Conservation (phyloP, 2,888 invertebrate species). For the Elegia similella region DNA sequence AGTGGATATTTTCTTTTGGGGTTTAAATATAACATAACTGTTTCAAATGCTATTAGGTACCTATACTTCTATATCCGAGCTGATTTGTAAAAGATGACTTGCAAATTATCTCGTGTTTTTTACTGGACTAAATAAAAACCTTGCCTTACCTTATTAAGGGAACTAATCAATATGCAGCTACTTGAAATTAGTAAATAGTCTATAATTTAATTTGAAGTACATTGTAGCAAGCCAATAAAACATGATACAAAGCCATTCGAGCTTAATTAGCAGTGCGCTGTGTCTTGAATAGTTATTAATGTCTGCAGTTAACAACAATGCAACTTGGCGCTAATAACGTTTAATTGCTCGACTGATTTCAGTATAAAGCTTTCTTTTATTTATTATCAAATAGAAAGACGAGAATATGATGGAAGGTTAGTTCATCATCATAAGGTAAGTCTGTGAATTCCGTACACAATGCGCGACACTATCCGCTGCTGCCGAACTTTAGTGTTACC, state of each 20-base stretch:
- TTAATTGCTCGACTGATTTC: constrained; percentile 11
- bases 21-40: too few species aligned
- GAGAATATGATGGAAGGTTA: too few species aligned
- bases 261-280: constrained; percentile 14
- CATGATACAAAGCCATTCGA: constrained; percentile 12
- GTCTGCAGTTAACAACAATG: constrained; percentile 4
- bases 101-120: too few species aligned
- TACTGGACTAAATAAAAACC: neutral
- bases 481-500: too few species aligned
- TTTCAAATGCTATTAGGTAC: too few species aligned
- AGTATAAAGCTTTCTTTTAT: neutral
- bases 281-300: constrained; percentile 13
- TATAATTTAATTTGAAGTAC: constrained; percentile 12
- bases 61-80: too few species aligned
- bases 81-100: too few species aligned
- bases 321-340: constrained; percentile 10
- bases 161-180: neutral
- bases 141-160: neutral
- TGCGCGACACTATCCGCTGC: too few species aligned
- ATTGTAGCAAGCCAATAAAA: constrained; percentile 5
- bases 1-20: too few species aligned
- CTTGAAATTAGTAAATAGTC: constrained; percentile 3
- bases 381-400: too few species aligned
- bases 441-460: too few species aligned
- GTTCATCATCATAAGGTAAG: too few species aligned